phyloP scores from a whole-genome alignment of 2,888 invertebrate genomes.

The Ellobium chinense region DNA sequence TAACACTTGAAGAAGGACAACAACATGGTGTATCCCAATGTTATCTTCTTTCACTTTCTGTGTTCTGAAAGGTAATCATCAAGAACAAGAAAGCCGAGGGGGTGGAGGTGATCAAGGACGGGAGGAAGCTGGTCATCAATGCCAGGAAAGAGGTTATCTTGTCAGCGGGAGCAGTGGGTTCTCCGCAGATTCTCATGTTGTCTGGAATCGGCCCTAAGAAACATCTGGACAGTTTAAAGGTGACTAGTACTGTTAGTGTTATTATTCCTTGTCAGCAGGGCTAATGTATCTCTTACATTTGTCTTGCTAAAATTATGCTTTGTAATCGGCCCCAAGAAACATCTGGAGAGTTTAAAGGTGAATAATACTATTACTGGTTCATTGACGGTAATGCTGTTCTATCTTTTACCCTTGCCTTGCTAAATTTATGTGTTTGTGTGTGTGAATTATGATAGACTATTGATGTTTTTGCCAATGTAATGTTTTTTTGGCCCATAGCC shows the following conservation, averaged over 20 bases:
- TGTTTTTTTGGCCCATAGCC: no score
- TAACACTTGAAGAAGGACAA: no score
- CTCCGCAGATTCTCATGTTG: slow-evolving; percentile 8
- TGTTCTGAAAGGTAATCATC: background rate
- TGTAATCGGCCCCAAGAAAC: background rate
- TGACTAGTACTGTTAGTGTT: no score
- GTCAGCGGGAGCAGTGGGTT: slow-evolving; percentile 9
- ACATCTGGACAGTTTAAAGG: background rate
- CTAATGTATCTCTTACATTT: no score
- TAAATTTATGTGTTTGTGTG: no score
- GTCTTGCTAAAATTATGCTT: no score
- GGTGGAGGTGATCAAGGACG: background rate
- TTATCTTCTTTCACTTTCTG: no score
- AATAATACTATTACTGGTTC: background rate
- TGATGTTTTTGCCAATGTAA: no score
- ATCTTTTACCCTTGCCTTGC: no score
- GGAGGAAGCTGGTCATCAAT: background rate
- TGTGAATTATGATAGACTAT: no score
- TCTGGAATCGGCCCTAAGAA: background rate
- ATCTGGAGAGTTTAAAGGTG: background rate
- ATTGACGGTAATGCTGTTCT: no score
- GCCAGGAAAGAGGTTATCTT: slow-evolving; percentile 9
- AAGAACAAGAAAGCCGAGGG: background rate
- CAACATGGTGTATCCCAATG: background rate
- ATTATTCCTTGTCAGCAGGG: no score